Base-by-base conservation (phyloP, 2,888 invertebrate genomes). In the Homarus gammarus region DNA sequence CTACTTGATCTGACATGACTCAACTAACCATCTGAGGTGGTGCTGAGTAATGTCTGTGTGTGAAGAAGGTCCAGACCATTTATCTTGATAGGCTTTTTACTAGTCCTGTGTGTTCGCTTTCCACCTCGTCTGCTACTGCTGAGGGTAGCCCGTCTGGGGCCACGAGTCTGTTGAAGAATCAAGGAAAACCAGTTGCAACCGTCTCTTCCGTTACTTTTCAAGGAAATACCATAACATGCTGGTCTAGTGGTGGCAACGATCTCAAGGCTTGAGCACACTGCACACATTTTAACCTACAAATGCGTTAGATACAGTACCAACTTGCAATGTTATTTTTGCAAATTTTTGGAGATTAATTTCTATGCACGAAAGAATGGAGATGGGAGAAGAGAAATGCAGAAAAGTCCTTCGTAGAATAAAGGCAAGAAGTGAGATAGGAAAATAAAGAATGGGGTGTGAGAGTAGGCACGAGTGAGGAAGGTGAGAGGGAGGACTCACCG, bases 11-110 rank as follows among this genome's bases (percentile, higher is more conserved):
- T 2, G 12, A 44, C 49, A 8, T 15, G 18, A 27, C 33, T 33
- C 5, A 15, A 83, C 83, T 82, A 49, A 84, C 89, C 89, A 49
- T 89, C 84, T n/a, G 89, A 27, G 38, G 40, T 79, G 3, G 98
- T 98, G 93, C 98, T 98, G 10, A 97, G 95, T 92, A 98, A 95
- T 61, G 98, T 98, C 94, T 98, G 97, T 93, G 96, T 97, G 94
- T 98, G 98, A 92, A 98, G 94, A 93, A 98, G 95, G 94, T 98
- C 98, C 93, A 98, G 95, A 31, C 98, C 98, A 92, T 96, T 97
- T 93, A 98, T 98, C 94, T 96, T 96, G 36, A 82, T 78, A 36
- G 82, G 87, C 15, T 87, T 88, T 77, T 92, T 91, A 15, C 12
- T 68, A 10, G 95, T 94, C 93, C 96, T 96, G 94, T 96, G 96